phyloP scores from a whole-genome alignment of 2,113 vertebrate genomes.

The Motacilla tschutschensis region DNA sequence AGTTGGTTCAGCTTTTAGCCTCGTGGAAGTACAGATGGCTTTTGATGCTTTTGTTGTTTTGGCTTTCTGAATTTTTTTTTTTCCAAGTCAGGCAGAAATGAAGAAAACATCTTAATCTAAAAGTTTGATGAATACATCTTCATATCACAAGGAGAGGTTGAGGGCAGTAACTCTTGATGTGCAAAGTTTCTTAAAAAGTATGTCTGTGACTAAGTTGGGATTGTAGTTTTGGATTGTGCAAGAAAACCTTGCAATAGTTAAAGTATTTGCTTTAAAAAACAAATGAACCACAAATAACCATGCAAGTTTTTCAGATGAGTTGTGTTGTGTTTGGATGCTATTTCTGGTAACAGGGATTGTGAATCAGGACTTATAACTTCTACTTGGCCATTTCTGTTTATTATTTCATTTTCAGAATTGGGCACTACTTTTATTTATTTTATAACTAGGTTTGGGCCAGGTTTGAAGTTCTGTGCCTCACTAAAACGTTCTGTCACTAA shows the following conservation, averaged over 20 bases:
- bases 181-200: not conserved
- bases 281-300: not conserved
- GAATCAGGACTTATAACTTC: not conserved
- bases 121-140: not conserved
- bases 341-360: not conserved
- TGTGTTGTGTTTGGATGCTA: not conserved
- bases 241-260: not conserved
- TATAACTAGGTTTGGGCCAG: not conserved
- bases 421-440: not conserved
- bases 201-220: not conserved
- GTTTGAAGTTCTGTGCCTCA: not conserved
- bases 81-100: not conserved
- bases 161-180: not conserved
- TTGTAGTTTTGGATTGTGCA: not conserved
- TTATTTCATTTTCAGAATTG: not conserved
- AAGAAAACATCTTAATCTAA: not conserved
- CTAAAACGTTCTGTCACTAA: not conserved
- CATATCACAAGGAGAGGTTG: accelerated
- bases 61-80: not conserved
- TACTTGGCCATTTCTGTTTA: not conserved
- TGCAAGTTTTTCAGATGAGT: not conserved
- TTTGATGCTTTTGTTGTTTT: not conserved
- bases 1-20: not conserved
- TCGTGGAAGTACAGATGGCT: not conserved
- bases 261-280: not conserved